These are phyloP conservation scores for Neoascia interrupta DNA, from an alignment of 2,888 invertebrate species.

Conservation along the genomic window DNA sequence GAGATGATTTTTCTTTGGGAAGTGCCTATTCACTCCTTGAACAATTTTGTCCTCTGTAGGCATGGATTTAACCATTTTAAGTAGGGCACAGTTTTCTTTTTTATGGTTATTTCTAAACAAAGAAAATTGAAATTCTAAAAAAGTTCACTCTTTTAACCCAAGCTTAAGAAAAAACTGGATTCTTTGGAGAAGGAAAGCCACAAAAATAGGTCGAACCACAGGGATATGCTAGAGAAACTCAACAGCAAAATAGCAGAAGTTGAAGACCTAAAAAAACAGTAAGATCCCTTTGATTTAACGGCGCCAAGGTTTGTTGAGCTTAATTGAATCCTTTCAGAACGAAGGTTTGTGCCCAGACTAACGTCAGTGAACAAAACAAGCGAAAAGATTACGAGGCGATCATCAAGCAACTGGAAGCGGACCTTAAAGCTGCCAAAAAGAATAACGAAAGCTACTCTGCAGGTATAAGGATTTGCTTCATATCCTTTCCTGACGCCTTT, in stretches of 20 bases:
- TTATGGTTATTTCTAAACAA: too few species aligned
- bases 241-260: constrained; percentile 9
- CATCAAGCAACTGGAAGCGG: constrained; percentile 9
- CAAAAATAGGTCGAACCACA: neutral
- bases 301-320: too few species aligned
- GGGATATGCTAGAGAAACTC: constrained; percentile 33
- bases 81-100: too few species aligned
- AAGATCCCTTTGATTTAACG: neutral
- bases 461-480: neutral
- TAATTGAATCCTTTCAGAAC: too few species aligned
- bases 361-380: constrained; percentile 1
- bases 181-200: neutral
- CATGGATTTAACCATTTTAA: too few species aligned
- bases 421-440: constrained; percentile 4
- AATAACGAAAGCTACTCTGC: neutral
- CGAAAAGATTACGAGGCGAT: constrained; percentile 2
- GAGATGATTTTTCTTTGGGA: too few species aligned
- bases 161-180: constrained; percentile 42
- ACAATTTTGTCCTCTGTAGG: too few species aligned
- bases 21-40: too few species aligned
- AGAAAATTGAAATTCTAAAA: neutral
- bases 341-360: neutral
- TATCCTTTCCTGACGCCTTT: neutral
- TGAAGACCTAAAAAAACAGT: constrained; percentile 41
- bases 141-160: neutral